Percentiles rank a stretch among this genome's conserved stretches.
Evolutionary conservation across 1,140 invertebrate genomes (phyloP).

Genomic region (Drosophila aff.): DNA sequence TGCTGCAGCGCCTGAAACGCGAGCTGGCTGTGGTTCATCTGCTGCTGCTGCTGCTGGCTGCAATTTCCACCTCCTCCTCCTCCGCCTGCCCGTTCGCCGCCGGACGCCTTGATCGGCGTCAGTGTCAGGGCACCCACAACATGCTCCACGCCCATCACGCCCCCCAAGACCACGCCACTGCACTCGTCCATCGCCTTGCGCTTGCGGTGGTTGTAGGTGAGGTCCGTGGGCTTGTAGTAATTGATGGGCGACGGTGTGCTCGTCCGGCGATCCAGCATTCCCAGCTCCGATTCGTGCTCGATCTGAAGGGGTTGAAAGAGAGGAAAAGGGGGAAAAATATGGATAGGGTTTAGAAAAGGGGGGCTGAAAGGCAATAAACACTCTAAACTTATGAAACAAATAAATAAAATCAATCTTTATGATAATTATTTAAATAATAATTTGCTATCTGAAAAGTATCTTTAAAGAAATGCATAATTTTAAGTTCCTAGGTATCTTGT

Average conservation of each 20-base stretch:
- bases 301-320: conserved; percentile 53
- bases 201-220: conserved; percentile 71
- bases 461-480: neutral
- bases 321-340: conserved; percentile 1
- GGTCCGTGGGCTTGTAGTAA: conserved; percentile 71
- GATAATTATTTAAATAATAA: neutral
- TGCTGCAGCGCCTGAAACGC: conserved; percentile 74
- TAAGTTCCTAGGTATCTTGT: neutral
- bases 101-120: conserved; percentile 66
- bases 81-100: conserved; percentile 7
- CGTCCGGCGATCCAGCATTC: conserved; percentile 72
- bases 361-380: conserved; percentile 6
- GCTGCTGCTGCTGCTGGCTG: conserved; percentile 49
- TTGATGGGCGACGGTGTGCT: conserved; percentile 70
- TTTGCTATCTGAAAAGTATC: neutral
- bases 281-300: conserved; percentile 75
- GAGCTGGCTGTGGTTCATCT: conserved; percentile 76
- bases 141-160: conserved; percentile 39
- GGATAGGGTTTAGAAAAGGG: conserved; percentile 2
- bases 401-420: neutral
- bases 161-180: conserved; percentile 38
- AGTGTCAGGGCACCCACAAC: conserved; percentile 71
- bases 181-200: conserved; percentile 68
- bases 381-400: neutral
- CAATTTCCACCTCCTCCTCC: conserved; percentile 3